Conservation (phyloP, 1,140 invertebrate species). For the Andricus grossulariae region DNA sequence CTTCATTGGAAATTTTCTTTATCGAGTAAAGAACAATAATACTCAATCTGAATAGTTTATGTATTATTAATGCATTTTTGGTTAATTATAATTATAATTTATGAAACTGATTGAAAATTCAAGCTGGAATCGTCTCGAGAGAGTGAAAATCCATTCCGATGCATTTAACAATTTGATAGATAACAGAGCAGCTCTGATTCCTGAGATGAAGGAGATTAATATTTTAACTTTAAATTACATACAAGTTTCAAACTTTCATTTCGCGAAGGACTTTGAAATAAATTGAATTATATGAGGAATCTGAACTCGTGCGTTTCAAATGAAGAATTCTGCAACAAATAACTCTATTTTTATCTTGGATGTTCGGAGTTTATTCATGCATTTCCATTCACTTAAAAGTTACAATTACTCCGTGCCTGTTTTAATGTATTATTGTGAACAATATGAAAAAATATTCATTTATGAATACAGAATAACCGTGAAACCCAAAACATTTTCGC, state of each 20-base stretch:
- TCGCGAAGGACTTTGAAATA: neutral
- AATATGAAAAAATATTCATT: neutral
- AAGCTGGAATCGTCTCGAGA: too few relatives aligned
- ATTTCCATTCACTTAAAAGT: conserved; percentile 10
- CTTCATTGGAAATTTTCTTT: too few relatives aligned
- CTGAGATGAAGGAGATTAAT: neutral
- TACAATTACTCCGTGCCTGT: neutral
- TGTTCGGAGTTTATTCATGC: neutral
- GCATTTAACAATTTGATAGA: neutral
- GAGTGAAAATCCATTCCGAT: neutral
- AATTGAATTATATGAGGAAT: conserved; percentile 16
- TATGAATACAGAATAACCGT: neutral
- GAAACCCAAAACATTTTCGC: too few relatives aligned
- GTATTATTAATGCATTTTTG: too few relatives aligned
- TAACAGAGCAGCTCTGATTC: neutral
- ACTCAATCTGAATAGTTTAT: too few relatives aligned
- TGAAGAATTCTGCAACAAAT: conserved; percentile 1
- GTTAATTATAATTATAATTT: too few relatives aligned
- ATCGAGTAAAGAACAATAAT: too few relatives aligned
- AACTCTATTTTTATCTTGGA: neutral
- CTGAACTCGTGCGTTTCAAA: conserved; percentile 8
- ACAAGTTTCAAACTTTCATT: neutral
- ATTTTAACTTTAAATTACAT: conserved; percentile 9
- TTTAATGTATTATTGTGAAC: neutral
- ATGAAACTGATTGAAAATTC: too few relatives aligned